Percentiles rank a stretch among this genome's conserved stretches.
These are phyloP conservation scores for Orientallactaga bullata DNA, from an alignment of 2,113 vertebrate genomes.

Conservation along the genomic window DNA sequence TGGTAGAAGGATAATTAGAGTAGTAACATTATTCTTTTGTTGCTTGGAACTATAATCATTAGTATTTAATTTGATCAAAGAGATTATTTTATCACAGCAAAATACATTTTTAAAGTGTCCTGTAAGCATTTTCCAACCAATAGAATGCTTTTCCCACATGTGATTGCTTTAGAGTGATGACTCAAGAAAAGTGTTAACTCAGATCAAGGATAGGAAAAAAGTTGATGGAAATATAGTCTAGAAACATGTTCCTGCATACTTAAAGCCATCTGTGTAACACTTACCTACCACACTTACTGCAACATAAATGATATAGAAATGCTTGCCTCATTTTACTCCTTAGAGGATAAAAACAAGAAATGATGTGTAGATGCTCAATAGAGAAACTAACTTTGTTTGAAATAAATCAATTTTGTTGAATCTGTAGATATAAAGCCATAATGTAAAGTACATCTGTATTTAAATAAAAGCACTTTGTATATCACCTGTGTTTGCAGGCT, in stretches of 20 bases:
- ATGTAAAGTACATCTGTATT: too few relatives aligned
- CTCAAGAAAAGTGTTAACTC: not conserved
- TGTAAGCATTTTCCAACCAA: not conserved
- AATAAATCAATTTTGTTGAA: not conserved
- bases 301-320: not conserved
- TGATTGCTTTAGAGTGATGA: not conserved
- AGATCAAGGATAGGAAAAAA: not conserved
- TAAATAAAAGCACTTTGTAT: too few relatives aligned
- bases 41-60: not conserved
- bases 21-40: not conserved
- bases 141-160: not conserved
- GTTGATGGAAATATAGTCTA: not conserved
- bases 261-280: not conserved
- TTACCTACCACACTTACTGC: not conserved
- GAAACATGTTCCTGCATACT: too few relatives aligned
- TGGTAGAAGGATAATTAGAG: not conserved
- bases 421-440: too few relatives aligned
- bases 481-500: not conserved
- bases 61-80: not conserved
- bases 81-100: not conserved
- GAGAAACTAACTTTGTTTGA: not conserved
- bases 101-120: not conserved
- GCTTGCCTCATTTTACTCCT: not conserved
- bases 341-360: too few relatives aligned
- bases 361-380: not conserved